Percentiles rank a stretch among this genome's conserved stretches.
Evolutionary conservation across 2,888 invertebrate species (phyloP).

Genomic region (Ectemnius lituratus): DNA sequence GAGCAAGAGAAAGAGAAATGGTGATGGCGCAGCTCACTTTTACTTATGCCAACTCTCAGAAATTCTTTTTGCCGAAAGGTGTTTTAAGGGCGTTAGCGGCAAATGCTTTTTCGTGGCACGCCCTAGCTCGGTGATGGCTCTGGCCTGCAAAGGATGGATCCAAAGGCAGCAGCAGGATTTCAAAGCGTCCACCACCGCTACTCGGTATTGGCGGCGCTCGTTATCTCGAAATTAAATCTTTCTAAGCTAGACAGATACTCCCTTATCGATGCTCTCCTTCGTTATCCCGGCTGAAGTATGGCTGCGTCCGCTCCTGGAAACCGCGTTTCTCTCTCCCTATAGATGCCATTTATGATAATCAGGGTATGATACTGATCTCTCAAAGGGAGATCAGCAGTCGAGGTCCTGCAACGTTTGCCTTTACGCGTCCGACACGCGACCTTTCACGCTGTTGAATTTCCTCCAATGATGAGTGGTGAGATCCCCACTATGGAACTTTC

Average conservation of each 20-base stretch:
- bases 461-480: slow-evolving; percentile 12
- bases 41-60: no score
- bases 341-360: slow-evolving; percentile 53
- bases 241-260: slow-evolving; percentile 36
- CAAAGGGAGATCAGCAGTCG: slow-evolving; percentile 21
- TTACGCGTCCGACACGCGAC: slow-evolving; percentile 1
- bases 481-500: slow-evolving; percentile 22
- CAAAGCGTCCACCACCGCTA: no score
- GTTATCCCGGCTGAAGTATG: slow-evolving; percentile 35
- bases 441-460: no score
- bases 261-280: slow-evolving; percentile 36
- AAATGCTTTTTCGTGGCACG: no score
- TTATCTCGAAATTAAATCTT: slow-evolving; percentile 53
- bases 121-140: no score
- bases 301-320: slow-evolving; percentile 28
- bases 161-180: no score
- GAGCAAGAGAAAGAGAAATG: no score
- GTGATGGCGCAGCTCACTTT: no score
- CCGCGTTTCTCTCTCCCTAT: slow-evolving; percentile 31
- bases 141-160: no score
- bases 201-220: slow-evolving; percentile 9
- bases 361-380: slow-evolving; percentile 37
- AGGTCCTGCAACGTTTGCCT: slow-evolving; percentile 4
- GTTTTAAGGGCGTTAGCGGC: no score
- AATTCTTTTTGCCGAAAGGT: no score